phyloP scores from a whole-genome alignment of 2,888 invertebrate species.

The Aleiodes leptofemur region DNA sequence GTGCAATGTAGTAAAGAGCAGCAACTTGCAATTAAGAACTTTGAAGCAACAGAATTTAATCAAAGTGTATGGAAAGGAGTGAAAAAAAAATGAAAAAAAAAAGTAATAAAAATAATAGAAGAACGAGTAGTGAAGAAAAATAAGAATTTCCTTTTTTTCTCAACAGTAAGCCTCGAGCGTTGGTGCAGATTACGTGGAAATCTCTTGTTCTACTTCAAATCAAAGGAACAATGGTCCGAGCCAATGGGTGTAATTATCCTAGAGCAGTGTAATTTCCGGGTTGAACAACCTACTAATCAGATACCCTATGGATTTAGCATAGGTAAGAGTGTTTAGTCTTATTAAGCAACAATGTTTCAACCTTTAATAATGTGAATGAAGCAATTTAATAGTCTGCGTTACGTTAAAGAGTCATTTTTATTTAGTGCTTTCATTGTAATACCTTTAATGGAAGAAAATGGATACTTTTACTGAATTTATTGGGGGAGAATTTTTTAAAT shows the following conservation, averaged over 20 bases:
- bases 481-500: too few species aligned
- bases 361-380: too few species aligned
- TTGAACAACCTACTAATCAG: slow-evolving; percentile 82
- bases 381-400: too few species aligned
- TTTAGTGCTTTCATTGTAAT: too few species aligned
- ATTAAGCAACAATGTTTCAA: not conserved
- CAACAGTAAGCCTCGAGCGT: slow-evolving; percentile 84
- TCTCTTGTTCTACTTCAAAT: slow-evolving; percentile 94
- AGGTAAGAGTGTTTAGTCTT: slow-evolving; percentile 77
- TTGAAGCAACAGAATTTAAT: not conserved
- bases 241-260: slow-evolving; percentile 92
- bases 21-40: not conserved
- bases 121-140: not conserved
- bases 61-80: not conserved
- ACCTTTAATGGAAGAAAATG: too few species aligned
- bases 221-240: slow-evolving; percentile 91
- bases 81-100: slow-evolving; percentile 11
- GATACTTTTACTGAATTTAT: too few species aligned
- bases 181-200: slow-evolving; percentile 96
- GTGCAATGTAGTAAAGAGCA: not conserved
- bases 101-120: not conserved
- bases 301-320: slow-evolving; percentile 89
- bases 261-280: slow-evolving; percentile 89
- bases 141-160: slow-evolving; percentile 53
- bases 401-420: too few species aligned